Evolutionary conservation across 2,113 vertebrate genomes (phyloP), one percentile per base, ranked within the genome.

Genomic region (Fregetta grallaria): DNA sequence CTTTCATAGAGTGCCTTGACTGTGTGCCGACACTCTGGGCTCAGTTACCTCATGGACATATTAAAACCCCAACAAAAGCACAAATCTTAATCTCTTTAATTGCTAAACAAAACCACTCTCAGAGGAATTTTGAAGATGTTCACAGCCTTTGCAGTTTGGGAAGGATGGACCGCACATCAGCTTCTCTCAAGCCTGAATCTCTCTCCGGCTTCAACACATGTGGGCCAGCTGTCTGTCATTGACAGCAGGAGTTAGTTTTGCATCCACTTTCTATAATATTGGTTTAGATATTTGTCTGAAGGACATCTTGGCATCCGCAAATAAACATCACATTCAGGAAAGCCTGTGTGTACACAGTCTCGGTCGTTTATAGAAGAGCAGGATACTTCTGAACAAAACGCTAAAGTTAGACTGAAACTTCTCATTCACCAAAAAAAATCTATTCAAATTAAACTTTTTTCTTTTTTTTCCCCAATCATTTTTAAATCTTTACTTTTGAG

Each of bases 231-330:
- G 83, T 68, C 61, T 81, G 30, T 86, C 72, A 61, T 90, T 84
- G 68, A 88, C 34, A 84, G 42, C 29, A 67, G 63, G 42, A 84
- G 66, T 78, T 78, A 87, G 30, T 85, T 77, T 78, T 94, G 56
- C 40, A 71, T 92, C 50, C 86, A 77, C 49, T 94, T 87, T 93
- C 83, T 89, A 26, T 63, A 86, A 74, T 77, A 83, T 55, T 81
- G 61, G 26, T 45, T 92, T 89, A 89, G 86, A 86, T 93, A 87
- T 81, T 94, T 78, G 61, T 84, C 92, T 94, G 94, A 91, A 88
- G 86, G 76, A 94, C 73, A 53, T 91, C 73, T 94, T 96, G 94
- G 88, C 79, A 78, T 96, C 76, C 72, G 73, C 80, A 95, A 96
- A 79, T 96, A 93, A 97, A 96, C 88, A 94, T 32, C 66, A 49